phyloP scores from a whole-genome alignment of 30 jellyfish, hydroid and myxozoan species.

The Euphysa ruthae region DNA sequence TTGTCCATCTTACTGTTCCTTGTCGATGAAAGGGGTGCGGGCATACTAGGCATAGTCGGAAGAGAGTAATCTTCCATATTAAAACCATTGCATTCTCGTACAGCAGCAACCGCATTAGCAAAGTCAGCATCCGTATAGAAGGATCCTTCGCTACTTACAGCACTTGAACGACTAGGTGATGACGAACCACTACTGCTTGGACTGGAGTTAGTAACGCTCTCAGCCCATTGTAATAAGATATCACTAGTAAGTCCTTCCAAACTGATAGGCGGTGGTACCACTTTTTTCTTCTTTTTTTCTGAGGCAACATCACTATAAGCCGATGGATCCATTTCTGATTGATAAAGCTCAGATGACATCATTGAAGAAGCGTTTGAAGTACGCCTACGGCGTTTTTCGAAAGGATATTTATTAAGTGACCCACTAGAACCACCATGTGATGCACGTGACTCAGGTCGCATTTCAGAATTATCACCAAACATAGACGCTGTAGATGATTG shows the following conservation, averaged over 20 bases:
- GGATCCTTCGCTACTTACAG: slow-evolving; percentile 91
- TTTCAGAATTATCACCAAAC: slow-evolving; percentile 77
- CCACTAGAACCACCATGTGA: slow-evolving; percentile 89
- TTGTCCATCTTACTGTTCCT: slow-evolving; percentile 70
- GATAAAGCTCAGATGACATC: slow-evolving; percentile 97
- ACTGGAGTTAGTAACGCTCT: slow-evolving; percentile 90
- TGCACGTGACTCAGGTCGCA: slow-evolving; percentile 90
- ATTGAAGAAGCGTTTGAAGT: slow-evolving; percentile 93
- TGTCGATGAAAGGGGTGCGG: slow-evolving; percentile 53
- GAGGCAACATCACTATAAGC: slow-evolving; percentile 86
- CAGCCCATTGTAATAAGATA: slow-evolving; percentile 96
- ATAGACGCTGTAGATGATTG: slow-evolving; percentile 59
- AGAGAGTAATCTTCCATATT: slow-evolving; percentile 87
- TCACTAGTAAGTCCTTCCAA: slow-evolving; percentile 96
- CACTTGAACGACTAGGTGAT: slow-evolving; percentile 93
- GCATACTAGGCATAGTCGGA: slow-evolving; percentile 59
- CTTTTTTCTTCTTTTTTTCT: slow-evolving; percentile 64
- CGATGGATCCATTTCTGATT: slow-evolving; percentile 98
- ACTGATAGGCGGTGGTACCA: slow-evolving; percentile 91
- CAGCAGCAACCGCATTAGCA: slow-evolving; percentile 99
- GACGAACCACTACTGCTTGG: slow-evolving; percentile 99
- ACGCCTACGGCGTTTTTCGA: slow-evolving; percentile 80
- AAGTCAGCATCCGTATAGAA: slow-evolving; percentile 90
- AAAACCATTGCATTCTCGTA: slow-evolving; percentile 94
- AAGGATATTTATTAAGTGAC: slow-evolving; percentile 74